Base-by-base conservation (phyloP, 1,140 invertebrate genomes). In the Cherax destructor region DNA sequence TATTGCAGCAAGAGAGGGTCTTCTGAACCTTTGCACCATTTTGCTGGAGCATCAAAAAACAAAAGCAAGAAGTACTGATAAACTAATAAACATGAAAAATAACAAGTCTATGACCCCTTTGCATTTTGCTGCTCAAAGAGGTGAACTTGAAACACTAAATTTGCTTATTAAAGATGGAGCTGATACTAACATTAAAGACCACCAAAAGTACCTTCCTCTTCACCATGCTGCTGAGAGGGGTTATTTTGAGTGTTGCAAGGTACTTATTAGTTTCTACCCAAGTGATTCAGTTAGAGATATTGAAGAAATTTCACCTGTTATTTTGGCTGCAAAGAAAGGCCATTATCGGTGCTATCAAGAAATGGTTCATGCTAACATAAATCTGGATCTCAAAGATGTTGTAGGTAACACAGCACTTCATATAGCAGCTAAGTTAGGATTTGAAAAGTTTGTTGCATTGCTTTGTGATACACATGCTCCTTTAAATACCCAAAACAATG, bases 321-420 rank as follows among this genome's bases (percentile, higher is more conserved):
- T 80, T 56, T 18, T 88, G 7, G 86, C 86, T 41, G 86, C 86
- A n/a, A 88, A n/a, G 77, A 72, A 72, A 50, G 86, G 86, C 7
- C 56, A 80, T 80, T 79, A 80, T 56, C 41, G 49, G 16, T 65
- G 52, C 21, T 52, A 30, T n/a, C 52, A 88, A 50, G 86, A 47
- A 76, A 30, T 85, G 47, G 18, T 49, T 41, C 4, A n/a, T 16
- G 50, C 18, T 74, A 85, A 76, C 41, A 59, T 85, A 4, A 52
- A 85, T 50, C 4, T 85, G 1, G 21, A 50, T 10, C 50, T 21
- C 72, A 74, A 50, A 30, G 69, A 85, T 85, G 16, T 3, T 74
- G 56, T 2, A 21, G 56, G 47, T 6, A 85, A 85, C 16, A 76
- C 83, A 50, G 69, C 83, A 72, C 41, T 85, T 24, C 83, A 85